Evolutionary conservation across 1,140 invertebrate species (phyloP).

Genomic region (Drosophila kikkawai): DNA sequence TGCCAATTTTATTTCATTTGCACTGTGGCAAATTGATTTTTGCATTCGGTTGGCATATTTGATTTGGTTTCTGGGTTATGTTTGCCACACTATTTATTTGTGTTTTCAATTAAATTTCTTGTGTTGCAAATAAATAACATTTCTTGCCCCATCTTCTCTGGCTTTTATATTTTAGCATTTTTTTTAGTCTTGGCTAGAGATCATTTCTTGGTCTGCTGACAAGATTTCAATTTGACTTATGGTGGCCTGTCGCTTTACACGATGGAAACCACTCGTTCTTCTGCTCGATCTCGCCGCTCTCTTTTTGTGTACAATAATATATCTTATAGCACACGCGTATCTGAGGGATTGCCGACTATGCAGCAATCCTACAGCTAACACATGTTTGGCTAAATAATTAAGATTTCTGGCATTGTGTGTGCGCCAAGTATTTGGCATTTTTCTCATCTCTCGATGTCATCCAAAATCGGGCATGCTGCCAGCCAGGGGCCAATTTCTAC

Average conservation of each 20-base stretch:
- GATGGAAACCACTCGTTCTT: constrained; percentile 47
- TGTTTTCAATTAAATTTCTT: constrained; percentile 57
- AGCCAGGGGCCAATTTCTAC: constrained; percentile 22
- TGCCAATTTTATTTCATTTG: constrained; percentile 18
- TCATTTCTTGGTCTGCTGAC: constrained; percentile 69
- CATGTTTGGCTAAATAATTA: constrained; percentile 79
- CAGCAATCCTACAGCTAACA: constrained; percentile 68
- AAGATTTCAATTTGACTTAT: constrained; percentile 73
- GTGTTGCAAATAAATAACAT: constrained; percentile 46
- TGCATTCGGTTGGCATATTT: constrained; percentile 31
- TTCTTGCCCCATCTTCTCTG: constrained; percentile 22
- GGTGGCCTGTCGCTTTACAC: constrained; percentile 37
- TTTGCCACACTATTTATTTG: constrained; percentile 58
- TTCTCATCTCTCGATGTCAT: constrained; percentile 49
- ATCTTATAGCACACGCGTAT: constrained; percentile 60
- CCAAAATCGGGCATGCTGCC: constrained; percentile 59
- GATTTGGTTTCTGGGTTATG: constrained; percentile 15
- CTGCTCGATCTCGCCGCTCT: not conserved
- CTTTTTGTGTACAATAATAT: constrained; percentile 3
- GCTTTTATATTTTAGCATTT: not conserved
- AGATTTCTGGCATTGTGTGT: constrained; percentile 60
- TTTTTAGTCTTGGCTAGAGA: constrained; percentile 24
- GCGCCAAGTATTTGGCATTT: constrained; percentile 67
- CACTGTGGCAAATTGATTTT: constrained; percentile 41
- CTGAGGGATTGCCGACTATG: constrained; percentile 72